These are phyloP conservation scores for Cancer borealis DNA, from an alignment of 2,888 invertebrate genomes.

Conservation along the genomic window DNA sequence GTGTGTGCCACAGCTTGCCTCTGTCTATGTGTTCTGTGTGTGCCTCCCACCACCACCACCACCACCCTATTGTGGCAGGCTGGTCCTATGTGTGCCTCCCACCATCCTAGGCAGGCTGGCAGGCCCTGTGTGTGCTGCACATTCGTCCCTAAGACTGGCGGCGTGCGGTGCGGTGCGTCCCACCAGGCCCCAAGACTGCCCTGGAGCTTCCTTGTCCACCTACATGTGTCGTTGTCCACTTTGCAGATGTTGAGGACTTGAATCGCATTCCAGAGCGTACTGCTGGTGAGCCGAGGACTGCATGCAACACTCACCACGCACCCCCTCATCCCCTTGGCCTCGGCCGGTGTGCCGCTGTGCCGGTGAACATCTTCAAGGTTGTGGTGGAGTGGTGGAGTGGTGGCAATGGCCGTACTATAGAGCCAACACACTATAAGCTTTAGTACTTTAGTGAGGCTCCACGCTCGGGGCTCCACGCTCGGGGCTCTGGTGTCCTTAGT, in stretches of 20 bases:
- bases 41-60: background rate
- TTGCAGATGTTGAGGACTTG: slow-evolving; percentile 75
- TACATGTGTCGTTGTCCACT: slow-evolving; percentile 60
- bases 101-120: background rate
- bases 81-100: background rate
- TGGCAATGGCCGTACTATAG: background rate
- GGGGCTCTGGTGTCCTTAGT: background rate
- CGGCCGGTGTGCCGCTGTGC: slow-evolving; percentile 18
- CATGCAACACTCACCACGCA: background rate
- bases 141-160: background rate
- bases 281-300: slow-evolving; percentile 45
- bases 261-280: slow-evolving; percentile 70
- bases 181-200: slow-evolving; percentile 54
- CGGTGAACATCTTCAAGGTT: slow-evolving; percentile 1
- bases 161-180: slow-evolving; percentile 26
- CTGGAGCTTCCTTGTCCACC: slow-evolving; percentile 64
- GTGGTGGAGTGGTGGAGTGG: background rate
- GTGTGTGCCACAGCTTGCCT: background rate
- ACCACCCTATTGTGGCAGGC: too few species aligned
- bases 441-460: background rate
- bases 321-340: background rate
- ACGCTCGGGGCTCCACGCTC: background rate
- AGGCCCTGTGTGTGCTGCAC: background rate
- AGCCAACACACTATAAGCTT: background rate
- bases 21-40: background rate